Conservation (phyloP, 2,113 vertebrate species). For the Hepsetus odoe region DNA sequence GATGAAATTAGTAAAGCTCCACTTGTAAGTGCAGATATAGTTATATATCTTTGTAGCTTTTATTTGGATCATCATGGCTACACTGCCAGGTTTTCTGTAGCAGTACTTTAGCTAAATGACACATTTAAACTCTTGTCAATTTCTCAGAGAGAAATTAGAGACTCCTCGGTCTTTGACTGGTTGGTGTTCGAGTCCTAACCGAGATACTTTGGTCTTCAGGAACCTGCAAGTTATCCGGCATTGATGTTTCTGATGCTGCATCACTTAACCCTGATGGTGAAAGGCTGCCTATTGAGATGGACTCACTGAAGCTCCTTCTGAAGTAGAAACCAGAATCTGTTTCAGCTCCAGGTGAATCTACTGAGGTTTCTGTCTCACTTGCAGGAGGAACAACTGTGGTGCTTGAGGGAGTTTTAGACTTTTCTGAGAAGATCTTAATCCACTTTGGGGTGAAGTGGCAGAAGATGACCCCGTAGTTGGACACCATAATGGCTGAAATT, state of each 20-base stretch:
- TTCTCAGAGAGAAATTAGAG: no score
- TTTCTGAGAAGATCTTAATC: not conserved
- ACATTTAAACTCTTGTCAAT: no score
- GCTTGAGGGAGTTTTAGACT: not conserved
- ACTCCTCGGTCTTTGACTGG: not conserved
- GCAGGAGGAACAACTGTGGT: no score
- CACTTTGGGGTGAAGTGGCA: not conserved
- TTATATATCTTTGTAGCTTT: no score
- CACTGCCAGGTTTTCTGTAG: no score
- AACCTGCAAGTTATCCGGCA: not conserved
- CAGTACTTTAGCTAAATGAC: no score
- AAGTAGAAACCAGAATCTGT: not conserved
- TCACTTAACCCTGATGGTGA: not conserved
- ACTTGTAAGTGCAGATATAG: no score
- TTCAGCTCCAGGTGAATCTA: not conserved
- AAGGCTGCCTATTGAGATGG: not conserved
- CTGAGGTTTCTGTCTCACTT: not conserved
- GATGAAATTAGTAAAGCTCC: no score
- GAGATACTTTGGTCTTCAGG: not conserved
- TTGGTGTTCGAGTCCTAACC: not conserved
- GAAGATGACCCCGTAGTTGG: constrained; percentile 64
- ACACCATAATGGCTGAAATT: constrained; percentile 69
- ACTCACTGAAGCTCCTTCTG: not conserved
- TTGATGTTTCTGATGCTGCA: not conserved
- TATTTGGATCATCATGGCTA: no score